Evolutionary conservation across 1,140 invertebrate species (phyloP).

Genomic region (Halictus rubicundus): DNA sequence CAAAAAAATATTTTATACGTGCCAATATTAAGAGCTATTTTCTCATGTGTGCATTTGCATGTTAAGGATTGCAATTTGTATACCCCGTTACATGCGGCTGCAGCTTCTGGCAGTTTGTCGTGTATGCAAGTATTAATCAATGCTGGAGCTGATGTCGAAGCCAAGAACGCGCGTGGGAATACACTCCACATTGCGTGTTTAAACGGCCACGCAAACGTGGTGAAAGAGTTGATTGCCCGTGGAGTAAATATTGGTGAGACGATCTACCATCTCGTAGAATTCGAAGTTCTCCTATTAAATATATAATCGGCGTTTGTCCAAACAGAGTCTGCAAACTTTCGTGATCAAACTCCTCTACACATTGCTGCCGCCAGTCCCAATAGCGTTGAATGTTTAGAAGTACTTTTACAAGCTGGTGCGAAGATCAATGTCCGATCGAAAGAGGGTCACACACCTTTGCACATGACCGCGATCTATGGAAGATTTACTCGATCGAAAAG

Average conservation of each 20-base stretch:
- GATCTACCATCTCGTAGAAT: not conserved
- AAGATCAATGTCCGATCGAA: slow-evolving; percentile 82
- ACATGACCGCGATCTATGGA: slow-evolving; percentile 86
- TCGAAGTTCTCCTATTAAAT: not conserved
- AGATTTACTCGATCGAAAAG: slow-evolving; percentile 84
- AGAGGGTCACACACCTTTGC: slow-evolving; percentile 84
- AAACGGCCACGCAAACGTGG: slow-evolving; percentile 82
- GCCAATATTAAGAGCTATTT: not conserved
- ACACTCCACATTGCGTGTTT: slow-evolving; percentile 85
- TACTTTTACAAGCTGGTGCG: slow-evolving; percentile 81
- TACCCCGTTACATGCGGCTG: slow-evolving; percentile 85
- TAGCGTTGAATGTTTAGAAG: slow-evolving; percentile 84
- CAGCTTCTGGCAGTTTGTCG: slow-evolving; percentile 82
- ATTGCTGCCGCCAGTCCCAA: slow-evolving; percentile 84
- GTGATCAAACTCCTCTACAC: slow-evolving; percentile 84
- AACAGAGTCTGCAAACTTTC: slow-evolving; percentile 75
- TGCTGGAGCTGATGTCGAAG: slow-evolving; percentile 82
- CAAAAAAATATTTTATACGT: not conserved
- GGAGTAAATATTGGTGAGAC: slow-evolving; percentile 54
- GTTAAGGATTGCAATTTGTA: slow-evolving; percentile 74
- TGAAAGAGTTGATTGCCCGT: slow-evolving; percentile 75
- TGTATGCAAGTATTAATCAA: slow-evolving; percentile 82
- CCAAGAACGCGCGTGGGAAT: slow-evolving; percentile 83
- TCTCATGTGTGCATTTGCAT: slow-evolving; percentile 10
- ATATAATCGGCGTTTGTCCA: slow-evolving; percentile 10